Base-by-base conservation (phyloP, 2,113 vertebrate genomes). In the Datnioides undecimradiatus region DNA sequence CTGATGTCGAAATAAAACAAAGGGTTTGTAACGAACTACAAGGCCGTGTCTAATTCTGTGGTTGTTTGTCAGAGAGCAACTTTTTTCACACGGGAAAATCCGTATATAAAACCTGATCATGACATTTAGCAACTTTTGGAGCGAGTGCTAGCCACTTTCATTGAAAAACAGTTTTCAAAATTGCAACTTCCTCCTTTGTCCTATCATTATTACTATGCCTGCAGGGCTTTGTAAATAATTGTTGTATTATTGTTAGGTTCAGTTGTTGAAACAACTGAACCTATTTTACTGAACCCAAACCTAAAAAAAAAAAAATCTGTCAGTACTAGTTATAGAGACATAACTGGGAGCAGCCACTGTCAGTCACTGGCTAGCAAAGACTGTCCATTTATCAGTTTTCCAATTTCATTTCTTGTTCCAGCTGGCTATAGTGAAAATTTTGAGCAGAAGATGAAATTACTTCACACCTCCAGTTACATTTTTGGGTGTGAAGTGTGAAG, bases 401-500 rank as follows among this genome's bases (percentile, higher is more conserved):
- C 11, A 16, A 52, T 38, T 72, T 59, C 40, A 62, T 36, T 66
- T 73, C 67, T 73, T 48, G 54, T 74, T 85, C 63, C 82, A 87
- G 69, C 71, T 81, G 80, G 83, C 80, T 76, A 25, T 27, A 33
- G 41, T 12, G 11, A 36, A 67, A 62, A 52, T 3, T 45, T 64
- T 65, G 6, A 75, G 67, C 55, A 75, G 69, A 60, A 84, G 33
- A 79, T 77, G 31, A 84, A 87, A 65, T 83, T 46, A 83, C 76
- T 91, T 88, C 73, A 78, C 84, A 79, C 86, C 12, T 82, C 55
- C 64, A 54, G 21, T 31, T 74, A 34, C 78, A 78, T 69, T 86
- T 80, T 60, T 23, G 68, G 58, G 88, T 41, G 75, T 81, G 77
- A 89, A 41, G 75, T 81, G 77, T 80, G 84, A 90, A 49, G 76